Conservation (phyloP, 2,888 invertebrate species). For the Drosophila nigritarsus region DNA sequence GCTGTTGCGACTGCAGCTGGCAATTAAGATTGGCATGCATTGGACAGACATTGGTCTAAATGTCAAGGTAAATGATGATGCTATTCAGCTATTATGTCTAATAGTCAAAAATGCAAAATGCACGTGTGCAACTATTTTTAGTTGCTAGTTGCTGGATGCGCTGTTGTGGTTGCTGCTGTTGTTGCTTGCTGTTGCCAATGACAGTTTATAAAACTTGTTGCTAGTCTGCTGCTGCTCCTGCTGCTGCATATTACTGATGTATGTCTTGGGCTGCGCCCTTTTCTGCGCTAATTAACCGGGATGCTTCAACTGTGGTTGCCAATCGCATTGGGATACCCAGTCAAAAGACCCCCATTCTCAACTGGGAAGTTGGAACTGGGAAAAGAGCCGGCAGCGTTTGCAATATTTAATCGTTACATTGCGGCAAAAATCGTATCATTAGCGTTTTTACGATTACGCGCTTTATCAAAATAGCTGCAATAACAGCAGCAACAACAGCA, state of each 20-base stretch:
- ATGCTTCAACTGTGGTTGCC: constrained; percentile 10
- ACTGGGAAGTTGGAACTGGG: constrained; percentile 9
- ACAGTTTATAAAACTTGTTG: constrained; percentile 72
- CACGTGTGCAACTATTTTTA: constrained; percentile 78
- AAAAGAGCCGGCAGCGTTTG: constrained; percentile 55
- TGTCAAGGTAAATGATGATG: constrained; percentile 81
- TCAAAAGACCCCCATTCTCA: constrained; percentile 34
- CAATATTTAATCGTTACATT: constrained; percentile 79
- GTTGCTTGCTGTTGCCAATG: constrained; percentile 53
- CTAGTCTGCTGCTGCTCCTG: not conserved
- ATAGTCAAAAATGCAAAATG: constrained; percentile 75
- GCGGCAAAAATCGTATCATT: constrained; percentile 80
- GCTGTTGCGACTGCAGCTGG: constrained; percentile 43
- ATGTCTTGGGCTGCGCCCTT: constrained; percentile 76
- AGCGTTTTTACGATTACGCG: constrained; percentile 81
- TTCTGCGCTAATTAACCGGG: constrained; percentile 73
- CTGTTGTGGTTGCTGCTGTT: constrained; percentile 6
- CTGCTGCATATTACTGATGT: constrained; percentile 55
- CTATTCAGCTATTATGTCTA: constrained; percentile 76
- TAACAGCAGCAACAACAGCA: constrained; percentile 21
- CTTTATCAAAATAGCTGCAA: constrained; percentile 74
- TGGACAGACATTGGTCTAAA: constrained; percentile 78
- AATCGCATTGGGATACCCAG: constrained; percentile 22
- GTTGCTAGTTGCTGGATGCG: constrained; percentile 34
- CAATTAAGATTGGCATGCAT: constrained; percentile 76